Conservation (phyloP, 2,888 invertebrate genomes). For the Synergus gifuensis region DNA sequence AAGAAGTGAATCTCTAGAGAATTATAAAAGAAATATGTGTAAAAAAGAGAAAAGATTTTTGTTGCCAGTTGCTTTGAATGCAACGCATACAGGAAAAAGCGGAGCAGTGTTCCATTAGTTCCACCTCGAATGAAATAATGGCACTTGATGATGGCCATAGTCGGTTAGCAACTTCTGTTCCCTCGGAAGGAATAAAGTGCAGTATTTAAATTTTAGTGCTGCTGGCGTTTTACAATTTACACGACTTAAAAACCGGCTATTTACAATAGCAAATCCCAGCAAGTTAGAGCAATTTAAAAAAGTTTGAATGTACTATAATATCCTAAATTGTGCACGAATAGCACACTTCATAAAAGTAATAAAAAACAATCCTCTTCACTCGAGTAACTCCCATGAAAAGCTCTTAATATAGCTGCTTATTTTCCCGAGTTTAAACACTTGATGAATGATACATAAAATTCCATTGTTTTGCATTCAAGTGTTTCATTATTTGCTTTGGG, state of each 20-base stretch:
- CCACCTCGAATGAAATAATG: constrained; percentile 32
- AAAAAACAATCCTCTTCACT: not conserved
- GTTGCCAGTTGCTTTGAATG: not conserved
- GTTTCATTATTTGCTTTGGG: not conserved
- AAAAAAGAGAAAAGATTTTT: not conserved
- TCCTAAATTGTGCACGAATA: not conserved
- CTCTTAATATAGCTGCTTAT: not conserved
- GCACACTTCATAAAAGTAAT: not conserved
- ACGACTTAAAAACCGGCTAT: constrained; percentile 7
- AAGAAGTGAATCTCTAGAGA: not conserved
- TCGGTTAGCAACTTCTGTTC: constrained; percentile 20
- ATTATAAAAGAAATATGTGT: not conserved
- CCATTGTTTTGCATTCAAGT: not conserved
- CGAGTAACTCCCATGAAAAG: not conserved
- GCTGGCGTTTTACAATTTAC: constrained; percentile 8
- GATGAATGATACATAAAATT: not conserved
- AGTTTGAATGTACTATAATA: not conserved
- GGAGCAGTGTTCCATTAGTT: constrained; percentile 28
- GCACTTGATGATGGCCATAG: constrained; percentile 23
- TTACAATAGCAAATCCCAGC: not conserved
- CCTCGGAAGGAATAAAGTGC: constrained; percentile 13
- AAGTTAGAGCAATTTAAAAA: constrained; percentile 3
- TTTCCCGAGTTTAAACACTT: not conserved
- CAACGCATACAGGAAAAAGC: not conserved
- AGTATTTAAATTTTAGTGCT: constrained; percentile 15